Conservation (phyloP, 2,797 vertebrate species). For the Microchirus variegatus region DNA sequence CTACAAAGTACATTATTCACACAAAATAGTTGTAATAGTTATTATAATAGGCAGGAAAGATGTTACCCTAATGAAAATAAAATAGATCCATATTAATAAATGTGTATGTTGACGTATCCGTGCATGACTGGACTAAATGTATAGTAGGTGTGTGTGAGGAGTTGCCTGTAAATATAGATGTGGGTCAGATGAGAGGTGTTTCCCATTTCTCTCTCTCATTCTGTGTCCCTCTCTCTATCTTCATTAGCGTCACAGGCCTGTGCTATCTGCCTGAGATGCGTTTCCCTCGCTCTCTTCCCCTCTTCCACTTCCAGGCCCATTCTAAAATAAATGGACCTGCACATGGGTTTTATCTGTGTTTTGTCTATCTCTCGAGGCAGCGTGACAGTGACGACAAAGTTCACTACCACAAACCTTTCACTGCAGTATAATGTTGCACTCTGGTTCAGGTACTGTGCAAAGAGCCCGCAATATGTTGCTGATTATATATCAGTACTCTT, state of each 20-base stretch:
- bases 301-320: constrained; percentile 21
- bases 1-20: too few species aligned
- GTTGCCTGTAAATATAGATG: constrained; percentile 38
- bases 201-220: constrained; percentile 46
- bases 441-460: constrained; percentile 2
- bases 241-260: constrained; percentile 49
- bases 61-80: not conserved
- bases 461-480: constrained; percentile 5
- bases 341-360: constrained; percentile 53
- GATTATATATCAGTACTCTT: constrained; percentile 10
- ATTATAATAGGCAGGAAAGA: too few species aligned
- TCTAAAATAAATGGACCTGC: constrained; percentile 16
- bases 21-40: too few species aligned
- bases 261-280: constrained; percentile 56
- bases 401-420: constrained; percentile 17
- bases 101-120: not conserved
- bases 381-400: constrained; percentile 52
- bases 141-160: constrained; percentile 20
- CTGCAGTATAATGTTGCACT: not conserved
- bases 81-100: not conserved
- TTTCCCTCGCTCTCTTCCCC: constrained; percentile 36
- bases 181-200: constrained; percentile 65
- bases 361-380: constrained; percentile 50
- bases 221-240: constrained; percentile 45
- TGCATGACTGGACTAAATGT: constrained; percentile 12